Evolutionary conservation across 2,888 invertebrate species (phyloP).

Genomic region (Platerodrilus igneus): DNA sequence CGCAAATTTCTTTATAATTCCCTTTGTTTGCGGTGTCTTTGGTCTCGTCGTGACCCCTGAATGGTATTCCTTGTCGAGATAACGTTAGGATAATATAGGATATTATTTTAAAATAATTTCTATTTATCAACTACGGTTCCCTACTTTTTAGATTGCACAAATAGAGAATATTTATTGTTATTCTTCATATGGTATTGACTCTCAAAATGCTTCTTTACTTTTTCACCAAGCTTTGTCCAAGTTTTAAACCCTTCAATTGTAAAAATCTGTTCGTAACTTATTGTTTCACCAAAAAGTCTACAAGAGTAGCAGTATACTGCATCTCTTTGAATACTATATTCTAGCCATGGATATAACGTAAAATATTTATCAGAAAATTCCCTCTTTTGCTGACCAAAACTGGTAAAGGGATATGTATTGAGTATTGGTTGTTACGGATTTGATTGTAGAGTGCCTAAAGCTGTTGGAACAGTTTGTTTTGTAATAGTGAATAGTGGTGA

Average conservation of each 20-base stretch:
- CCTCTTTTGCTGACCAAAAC: slow-evolving; percentile 4
- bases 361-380: slow-evolving; percentile 7
- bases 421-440: slow-evolving; percentile 5
- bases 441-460: slow-evolving; percentile 7
- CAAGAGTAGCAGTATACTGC: slow-evolving; percentile 8
- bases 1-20: slow-evolving; percentile 5
- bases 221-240: slow-evolving; percentile 7
- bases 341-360: slow-evolving; percentile 5
- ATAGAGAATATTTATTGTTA: slow-evolving; percentile 5
- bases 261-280: slow-evolving; percentile 1
- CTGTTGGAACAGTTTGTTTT: slow-evolving; percentile 4
- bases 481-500: too few species aligned
- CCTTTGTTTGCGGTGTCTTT: slow-evolving; percentile 1
- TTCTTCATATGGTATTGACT: neutral
- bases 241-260: slow-evolving; percentile 3
- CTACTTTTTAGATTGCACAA: neutral
- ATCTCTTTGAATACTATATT: slow-evolving; percentile 6
- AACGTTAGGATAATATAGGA: slow-evolving; percentile 1
- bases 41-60: slow-evolving; percentile 3
- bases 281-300: slow-evolving; percentile 1
- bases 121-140: neutral
- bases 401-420: slow-evolving; percentile 3
- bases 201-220: slow-evolving; percentile 2
- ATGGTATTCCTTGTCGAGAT: neutral
- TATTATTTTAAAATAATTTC: slow-evolving; percentile 7